Evolutionary conservation across 2,888 invertebrate genomes (phyloP).

Genomic region (Eulithis testata): DNA sequence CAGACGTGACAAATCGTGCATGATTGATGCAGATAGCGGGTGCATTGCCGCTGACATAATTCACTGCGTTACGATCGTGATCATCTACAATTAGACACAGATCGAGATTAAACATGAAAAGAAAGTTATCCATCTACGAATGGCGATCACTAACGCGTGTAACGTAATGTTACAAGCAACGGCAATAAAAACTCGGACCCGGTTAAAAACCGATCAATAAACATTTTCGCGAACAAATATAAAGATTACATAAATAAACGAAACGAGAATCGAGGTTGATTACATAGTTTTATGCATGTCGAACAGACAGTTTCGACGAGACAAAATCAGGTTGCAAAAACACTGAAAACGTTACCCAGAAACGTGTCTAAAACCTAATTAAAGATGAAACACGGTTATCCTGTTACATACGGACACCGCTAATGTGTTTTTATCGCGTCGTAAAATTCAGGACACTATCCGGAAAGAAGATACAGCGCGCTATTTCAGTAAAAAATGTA

Average conservation of each 20-base stretch:
- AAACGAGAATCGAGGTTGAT: constrained; percentile 43
- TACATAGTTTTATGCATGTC: constrained; percentile 41
- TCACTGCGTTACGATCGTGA: constrained; percentile 35
- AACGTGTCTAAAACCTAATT: constrained; percentile 64
- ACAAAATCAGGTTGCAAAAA: constrained; percentile 58
- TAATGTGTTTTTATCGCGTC: constrained; percentile 38
- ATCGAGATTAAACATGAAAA: constrained; percentile 28
- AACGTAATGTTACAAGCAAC: constrained; percentile 14
- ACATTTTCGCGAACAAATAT: constrained; percentile 38
- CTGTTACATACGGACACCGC: constrained; percentile 45
- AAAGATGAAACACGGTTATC: constrained; percentile 69
- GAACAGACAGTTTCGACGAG: constrained; percentile 29
- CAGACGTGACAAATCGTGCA: constrained; percentile 65
- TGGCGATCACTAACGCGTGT: constrained; percentile 11
- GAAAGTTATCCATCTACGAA: constrained; percentile 28
- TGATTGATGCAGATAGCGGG: constrained; percentile 43
- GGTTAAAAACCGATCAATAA: constrained; percentile 33
- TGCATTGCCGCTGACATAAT: constrained; percentile 39
- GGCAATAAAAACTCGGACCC: constrained; percentile 27
- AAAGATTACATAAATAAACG: constrained; percentile 38
- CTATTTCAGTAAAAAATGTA: constrained; percentile 7
- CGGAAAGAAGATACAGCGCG: constrained; percentile 29
- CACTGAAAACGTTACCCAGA: constrained; percentile 57
- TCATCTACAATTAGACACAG: constrained; percentile 31
- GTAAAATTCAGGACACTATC: constrained; percentile 38